phyloP scores from a whole-genome alignment of 2,113 vertebrate genomes.

The Mesitornis unicolor region DNA sequence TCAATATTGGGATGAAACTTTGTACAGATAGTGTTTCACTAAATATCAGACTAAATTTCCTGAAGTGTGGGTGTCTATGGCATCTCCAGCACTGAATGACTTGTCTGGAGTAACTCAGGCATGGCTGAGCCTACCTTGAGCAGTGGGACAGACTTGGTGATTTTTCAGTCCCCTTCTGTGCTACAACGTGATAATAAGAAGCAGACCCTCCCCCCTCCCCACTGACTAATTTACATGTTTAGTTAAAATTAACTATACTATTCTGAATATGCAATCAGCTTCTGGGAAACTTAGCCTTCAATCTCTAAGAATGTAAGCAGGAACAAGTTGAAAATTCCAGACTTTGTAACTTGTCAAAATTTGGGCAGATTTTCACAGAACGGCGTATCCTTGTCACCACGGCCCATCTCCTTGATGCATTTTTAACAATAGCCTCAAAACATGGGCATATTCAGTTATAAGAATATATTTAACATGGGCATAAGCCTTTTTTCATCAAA shows the following conservation, averaged over 20 bases:
- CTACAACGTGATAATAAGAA: not conserved
- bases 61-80: not conserved
- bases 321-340: not conserved
- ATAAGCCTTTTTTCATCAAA: not conserved
- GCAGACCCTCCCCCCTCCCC: too few relatives aligned
- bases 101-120: not conserved
- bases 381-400: not conserved
- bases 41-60: not conserved
- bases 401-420: not conserved
- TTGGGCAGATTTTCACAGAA: conserved; percentile 23
- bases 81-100: not conserved
- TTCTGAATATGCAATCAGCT: not conserved
- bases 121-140: not conserved
- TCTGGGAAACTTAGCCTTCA: not conserved
- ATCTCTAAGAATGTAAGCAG: conserved; percentile 4
- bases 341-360: conserved; percentile 21
- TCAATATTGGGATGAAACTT: not conserved
- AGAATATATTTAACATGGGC: not conserved
- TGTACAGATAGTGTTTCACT: not conserved
- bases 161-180: not conserved
- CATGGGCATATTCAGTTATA: not conserved
- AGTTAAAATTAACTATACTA: conserved; percentile 20
- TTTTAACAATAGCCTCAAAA: conserved; percentile 25
- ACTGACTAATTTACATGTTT: not conserved
- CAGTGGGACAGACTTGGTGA: not conserved